A percentile compares a stretch with the other conserved stretches of the same genome.
phyloP scores from a whole-genome alignment of 2,888 invertebrate species.

The Rotaria macrura region DNA sequence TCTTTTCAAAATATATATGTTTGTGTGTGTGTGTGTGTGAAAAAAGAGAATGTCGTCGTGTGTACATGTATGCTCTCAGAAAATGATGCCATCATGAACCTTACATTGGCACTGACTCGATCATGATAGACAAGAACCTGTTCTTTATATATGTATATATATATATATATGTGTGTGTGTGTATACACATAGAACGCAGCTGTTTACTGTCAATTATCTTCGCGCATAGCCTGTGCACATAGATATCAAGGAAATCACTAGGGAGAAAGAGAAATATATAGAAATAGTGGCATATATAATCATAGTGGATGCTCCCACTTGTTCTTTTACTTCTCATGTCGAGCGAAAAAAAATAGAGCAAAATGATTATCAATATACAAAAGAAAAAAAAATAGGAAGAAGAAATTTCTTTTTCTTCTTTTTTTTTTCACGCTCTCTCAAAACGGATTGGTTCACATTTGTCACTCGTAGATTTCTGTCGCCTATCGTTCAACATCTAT shows the following conservation, averaged over 20 bases:
- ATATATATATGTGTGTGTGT: neutral
- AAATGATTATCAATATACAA: neutral
- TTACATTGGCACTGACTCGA: neutral
- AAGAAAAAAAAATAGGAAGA: neutral
- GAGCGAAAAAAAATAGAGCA: neutral
- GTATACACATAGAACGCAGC: constrained; percentile 2
- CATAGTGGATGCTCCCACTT: neutral
- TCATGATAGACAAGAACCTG: neutral
- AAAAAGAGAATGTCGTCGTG: neutral
- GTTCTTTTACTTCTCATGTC: neutral
- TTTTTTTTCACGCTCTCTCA: neutral
- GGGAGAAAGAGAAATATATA: neutral
- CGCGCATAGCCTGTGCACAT: neutral
- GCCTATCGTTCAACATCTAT: constrained; percentile 10
- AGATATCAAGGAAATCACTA: constrained; percentile 2
- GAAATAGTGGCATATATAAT: neutral
- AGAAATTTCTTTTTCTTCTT: neutral
- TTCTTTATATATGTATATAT: neutral
- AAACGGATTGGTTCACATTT: neutral
- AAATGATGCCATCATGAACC: neutral
- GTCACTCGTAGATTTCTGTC: neutral
- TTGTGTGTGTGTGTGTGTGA: neutral
- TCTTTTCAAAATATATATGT: neutral
- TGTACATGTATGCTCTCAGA: neutral
- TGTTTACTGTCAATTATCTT: constrained; percentile 21